Conservation (phyloP, 2,113 vertebrate genomes). For the Aramus guarauna region DNA sequence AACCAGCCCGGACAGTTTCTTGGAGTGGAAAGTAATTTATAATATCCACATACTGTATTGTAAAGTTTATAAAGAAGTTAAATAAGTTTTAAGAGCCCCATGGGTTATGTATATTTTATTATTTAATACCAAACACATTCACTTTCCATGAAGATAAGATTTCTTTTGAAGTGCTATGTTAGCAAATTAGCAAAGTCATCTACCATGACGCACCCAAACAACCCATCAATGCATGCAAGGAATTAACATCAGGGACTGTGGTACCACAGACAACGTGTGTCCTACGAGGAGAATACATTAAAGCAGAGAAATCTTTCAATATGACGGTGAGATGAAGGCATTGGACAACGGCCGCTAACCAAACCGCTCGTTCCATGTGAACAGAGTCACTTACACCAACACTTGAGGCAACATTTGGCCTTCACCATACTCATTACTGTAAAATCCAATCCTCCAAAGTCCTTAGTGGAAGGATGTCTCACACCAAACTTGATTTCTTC, state of each 20-base stretch:
- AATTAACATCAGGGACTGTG: neutral
- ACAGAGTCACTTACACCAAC: neutral
- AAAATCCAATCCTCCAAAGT: neutral
- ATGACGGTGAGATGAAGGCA: neutral
- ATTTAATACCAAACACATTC: slow-evolving; percentile 55
- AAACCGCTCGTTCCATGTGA: neutral
- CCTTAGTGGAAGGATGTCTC: neutral
- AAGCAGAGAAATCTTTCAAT: neutral
- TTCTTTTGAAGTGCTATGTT: slow-evolving; percentile 48
- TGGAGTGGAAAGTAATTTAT: slow-evolving; percentile 65
- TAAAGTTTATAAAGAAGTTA: slow-evolving; percentile 68
- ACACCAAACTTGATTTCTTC: neutral
- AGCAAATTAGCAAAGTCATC: slow-evolving; percentile 38
- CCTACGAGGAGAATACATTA: neutral
- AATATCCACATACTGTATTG: slow-evolving; percentile 61
- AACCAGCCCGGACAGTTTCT: slow-evolving; percentile 58
- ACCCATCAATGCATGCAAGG: neutral
- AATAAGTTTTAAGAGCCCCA: slow-evolving; percentile 65
- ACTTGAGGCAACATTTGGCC: neutral
- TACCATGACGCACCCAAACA: slow-evolving; percentile 11
- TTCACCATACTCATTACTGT: neutral
- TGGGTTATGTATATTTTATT: slow-evolving; percentile 54
- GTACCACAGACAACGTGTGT: neutral
- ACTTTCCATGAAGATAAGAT: slow-evolving; percentile 52
- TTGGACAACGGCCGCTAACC: neutral